phyloP scores from a whole-genome alignment of 2,888 invertebrate genomes.

The Caenorhabditis doughertyi region DNA sequence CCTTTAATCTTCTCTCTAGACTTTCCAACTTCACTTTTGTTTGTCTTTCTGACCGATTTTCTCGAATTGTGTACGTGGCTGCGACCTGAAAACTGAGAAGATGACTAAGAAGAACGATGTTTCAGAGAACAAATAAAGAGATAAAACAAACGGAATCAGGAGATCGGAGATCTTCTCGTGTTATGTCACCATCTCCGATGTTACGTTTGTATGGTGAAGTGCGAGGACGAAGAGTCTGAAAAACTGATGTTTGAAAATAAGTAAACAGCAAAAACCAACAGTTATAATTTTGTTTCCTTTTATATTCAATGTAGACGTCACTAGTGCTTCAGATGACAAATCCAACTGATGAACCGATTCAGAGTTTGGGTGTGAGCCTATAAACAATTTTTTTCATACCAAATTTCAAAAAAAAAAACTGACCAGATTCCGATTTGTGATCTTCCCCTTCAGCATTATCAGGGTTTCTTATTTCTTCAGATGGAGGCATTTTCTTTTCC shows the following conservation, averaged over 20 bases:
- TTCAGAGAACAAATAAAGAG: not conserved
- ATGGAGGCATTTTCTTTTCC: conserved; percentile 4
- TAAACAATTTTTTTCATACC: not conserved
- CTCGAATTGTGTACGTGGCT: conserved; percentile 63
- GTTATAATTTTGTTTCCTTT: conserved; percentile 51
- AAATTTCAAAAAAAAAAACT: not conserved
- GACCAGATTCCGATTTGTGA: conserved; percentile 1
- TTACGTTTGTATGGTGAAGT: conserved; percentile 49
- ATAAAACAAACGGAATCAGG: conserved; percentile 53
- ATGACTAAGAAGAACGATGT: not conserved
- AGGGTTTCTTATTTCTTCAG: not conserved
- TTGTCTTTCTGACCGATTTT: conserved; percentile 65
- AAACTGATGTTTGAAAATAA: not conserved
- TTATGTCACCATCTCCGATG: conserved; percentile 10
- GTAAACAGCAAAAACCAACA: not conserved
- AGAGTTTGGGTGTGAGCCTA: conserved; percentile 34
- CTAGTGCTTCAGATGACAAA: conserved; percentile 48
- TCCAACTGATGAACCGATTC: conserved; percentile 55
- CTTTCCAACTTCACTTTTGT: conserved; percentile 71
- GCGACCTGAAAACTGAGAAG: conserved; percentile 41
- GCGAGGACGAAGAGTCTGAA: conserved; percentile 53
- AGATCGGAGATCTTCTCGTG: conserved; percentile 45
- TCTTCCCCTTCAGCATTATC: conserved; percentile 21
- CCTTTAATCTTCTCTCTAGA: conserved; percentile 65
- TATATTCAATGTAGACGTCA: conserved; percentile 54